phyloP scores from a whole-genome alignment of 2,888 invertebrate genomes.

The Microctonus brassicae region DNA sequence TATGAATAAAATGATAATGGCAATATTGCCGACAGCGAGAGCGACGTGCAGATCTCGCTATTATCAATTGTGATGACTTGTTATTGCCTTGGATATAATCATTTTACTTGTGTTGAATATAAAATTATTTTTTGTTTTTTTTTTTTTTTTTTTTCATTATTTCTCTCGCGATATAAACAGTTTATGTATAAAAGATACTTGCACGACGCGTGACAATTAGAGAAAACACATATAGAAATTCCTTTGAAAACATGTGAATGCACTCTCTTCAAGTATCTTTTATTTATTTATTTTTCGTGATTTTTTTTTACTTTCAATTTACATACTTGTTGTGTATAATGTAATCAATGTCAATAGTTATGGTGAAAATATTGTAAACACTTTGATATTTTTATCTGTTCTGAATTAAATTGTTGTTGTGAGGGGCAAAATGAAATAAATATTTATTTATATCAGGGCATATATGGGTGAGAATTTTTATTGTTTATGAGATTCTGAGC shows the following conservation, averaged over 20 bases:
- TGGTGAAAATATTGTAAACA: conserved; percentile 3
- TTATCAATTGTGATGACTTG: conserved; percentile 35
- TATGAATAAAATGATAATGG: conserved; percentile 15
- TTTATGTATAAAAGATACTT: background rate
- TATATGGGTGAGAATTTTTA: background rate
- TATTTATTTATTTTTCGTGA: background rate
- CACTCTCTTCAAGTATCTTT: conserved; percentile 8
- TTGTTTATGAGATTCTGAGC: conserved; percentile 14
- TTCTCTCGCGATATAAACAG: too few species aligned
- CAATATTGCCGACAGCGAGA: conserved; percentile 24
- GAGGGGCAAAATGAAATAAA: too few species aligned
- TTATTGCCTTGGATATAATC: conserved; percentile 23
- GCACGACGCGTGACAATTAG: conserved; percentile 25
- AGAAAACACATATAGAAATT: conserved; percentile 22
- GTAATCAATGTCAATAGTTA: conserved; percentile 28
- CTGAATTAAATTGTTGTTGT: conserved; percentile 4
- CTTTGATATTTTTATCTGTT: conserved; percentile 13
- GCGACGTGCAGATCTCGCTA: conserved; percentile 42
- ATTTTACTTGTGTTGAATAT: background rate
- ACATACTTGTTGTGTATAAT: too few species aligned
- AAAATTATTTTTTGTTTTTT: too few species aligned
- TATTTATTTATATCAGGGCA: too few species aligned
- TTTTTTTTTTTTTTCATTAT: background rate
- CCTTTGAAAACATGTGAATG: conserved; percentile 22
- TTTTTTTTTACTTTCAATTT: background rate